Conservation (phyloP, 2,113 vertebrate genomes). For the Ictalurus furcatus region DNA sequence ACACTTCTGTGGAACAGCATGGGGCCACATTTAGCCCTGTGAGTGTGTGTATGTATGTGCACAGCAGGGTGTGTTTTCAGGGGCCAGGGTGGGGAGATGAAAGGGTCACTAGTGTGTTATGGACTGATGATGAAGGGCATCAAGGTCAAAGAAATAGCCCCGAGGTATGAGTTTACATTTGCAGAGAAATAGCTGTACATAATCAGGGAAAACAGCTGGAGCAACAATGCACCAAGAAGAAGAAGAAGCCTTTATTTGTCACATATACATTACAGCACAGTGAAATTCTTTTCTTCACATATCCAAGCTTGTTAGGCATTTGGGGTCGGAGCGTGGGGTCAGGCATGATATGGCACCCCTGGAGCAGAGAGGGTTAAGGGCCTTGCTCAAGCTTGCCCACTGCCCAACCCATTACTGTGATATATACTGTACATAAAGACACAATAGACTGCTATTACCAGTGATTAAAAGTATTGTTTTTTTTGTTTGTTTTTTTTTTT, state of each 20-base stretch:
- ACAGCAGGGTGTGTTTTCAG: not conserved
- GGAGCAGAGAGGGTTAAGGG: no score
- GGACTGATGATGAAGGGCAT: not conserved
- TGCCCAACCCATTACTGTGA: no score
- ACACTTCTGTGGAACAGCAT: not conserved
- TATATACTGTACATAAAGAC: not conserved
- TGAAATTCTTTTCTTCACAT: no score
- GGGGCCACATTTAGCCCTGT: conserved; percentile 13
- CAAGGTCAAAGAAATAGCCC: not conserved
- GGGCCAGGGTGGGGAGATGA: not conserved
- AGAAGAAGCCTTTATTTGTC: no score
- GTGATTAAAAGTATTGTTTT: not conserved
- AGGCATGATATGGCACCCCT: no score
- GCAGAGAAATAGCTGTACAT: not conserved
- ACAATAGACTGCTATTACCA: not conserved
- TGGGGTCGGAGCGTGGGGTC: no score
- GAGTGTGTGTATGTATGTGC: not conserved
- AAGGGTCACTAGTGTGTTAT: not conserved
- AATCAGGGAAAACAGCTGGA: not conserved
- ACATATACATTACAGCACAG: not conserved
- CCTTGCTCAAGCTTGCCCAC: no score
- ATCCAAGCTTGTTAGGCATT: no score
- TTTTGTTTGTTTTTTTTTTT: not conserved
- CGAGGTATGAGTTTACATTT: not conserved
- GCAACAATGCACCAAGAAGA: not conserved